Conservation (phyloP, 2,888 invertebrate species). For the Lagria hirta region DNA sequence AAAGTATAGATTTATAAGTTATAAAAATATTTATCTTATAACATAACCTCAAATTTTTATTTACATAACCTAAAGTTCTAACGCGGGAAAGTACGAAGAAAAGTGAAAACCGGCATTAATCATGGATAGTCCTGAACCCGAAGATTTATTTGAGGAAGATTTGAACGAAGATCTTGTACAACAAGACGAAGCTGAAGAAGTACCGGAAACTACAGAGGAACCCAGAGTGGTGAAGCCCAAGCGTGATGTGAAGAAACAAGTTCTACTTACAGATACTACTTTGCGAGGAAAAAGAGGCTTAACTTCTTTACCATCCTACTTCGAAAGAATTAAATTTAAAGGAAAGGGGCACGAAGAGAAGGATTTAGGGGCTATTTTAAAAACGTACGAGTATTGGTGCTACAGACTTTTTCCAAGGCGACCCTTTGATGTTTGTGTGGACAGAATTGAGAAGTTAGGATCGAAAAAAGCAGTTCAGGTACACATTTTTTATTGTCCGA, state of each 20-base stretch:
- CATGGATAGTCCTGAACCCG: conserved; percentile 6
- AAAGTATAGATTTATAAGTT: conserved; percentile 11
- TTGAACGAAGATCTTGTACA: conserved; percentile 32
- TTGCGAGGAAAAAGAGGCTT: conserved; percentile 80
- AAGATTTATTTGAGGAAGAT: conserved; percentile 30
- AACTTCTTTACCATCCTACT: conserved; percentile 75
- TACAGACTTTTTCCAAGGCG: conserved; percentile 89
- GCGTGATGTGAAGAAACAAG: conserved; percentile 63
- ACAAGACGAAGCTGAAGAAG: conserved; percentile 30
- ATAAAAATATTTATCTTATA: conserved; percentile 15
- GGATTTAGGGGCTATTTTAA: conserved; percentile 79
- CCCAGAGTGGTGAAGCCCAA: conserved; percentile 57
- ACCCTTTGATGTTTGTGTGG: conserved; percentile 82
- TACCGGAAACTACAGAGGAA: conserved; percentile 46
- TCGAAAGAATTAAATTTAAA: conserved; percentile 77
- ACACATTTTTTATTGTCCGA: too few relatives aligned
- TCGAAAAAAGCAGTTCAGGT: conserved; percentile 78
- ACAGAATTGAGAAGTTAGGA: conserved; percentile 79
- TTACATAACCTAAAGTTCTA: conserved; percentile 6
- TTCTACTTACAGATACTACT: conserved; percentile 68
- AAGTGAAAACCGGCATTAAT: background rate
- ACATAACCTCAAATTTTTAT: conserved; percentile 34
- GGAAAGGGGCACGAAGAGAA: conserved; percentile 81
- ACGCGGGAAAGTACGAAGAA: conserved; percentile 25
- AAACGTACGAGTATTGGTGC: conserved; percentile 89